Base-by-base conservation (phyloP, 2,888 invertebrate genomes). In the Campaea margaritaria region DNA sequence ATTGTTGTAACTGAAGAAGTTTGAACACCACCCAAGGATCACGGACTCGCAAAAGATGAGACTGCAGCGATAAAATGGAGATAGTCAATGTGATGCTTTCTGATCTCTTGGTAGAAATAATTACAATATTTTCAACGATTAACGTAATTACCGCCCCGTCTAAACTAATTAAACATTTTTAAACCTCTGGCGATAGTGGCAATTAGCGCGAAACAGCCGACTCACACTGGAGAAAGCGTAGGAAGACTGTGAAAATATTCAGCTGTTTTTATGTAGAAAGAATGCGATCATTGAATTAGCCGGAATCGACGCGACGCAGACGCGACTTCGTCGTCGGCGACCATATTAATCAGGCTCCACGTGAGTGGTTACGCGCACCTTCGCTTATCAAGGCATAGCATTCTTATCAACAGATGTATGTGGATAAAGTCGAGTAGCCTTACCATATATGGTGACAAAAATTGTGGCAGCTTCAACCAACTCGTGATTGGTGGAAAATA, bases 361-460 rank as follows among this genome's bases (percentile, higher is more conserved):
- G 73, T 74, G 76, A 76, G 71, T 67, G 69, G 59, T 58, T 71
- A 67, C 69, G 65, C 66, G 70, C 67, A 68, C 62, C 67, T 62
- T 68, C 67, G 64, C 65, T 85, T 89, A 89, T 89, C 88, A 83
- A 21, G 75, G 73, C 75, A 78, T 78, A 75, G 71, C 72, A 69
- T 77, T 75, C 70, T 82, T 85, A 87, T 87, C 83, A 87, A 62
- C 70, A 75, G 81, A 79, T 82, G 78, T 74, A 68, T 59, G 79
- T 74, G 80, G 74, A 83, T 78, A 79, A 78, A 73, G 71, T 76
- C 75, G 73, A 76, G 76, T 81, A 77, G 78, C 91, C 93, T 94
- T 94, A 93, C 96, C 96, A 94, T 96, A 96, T 96, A 96, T 95
- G 96, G 96, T 95, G 94, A 95, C 95, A 94, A 89, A 89, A 88